These are phyloP conservation scores for Centrocercus urophasianus DNA, from an alignment of 2,113 vertebrate species.

Conservation along the genomic window DNA sequence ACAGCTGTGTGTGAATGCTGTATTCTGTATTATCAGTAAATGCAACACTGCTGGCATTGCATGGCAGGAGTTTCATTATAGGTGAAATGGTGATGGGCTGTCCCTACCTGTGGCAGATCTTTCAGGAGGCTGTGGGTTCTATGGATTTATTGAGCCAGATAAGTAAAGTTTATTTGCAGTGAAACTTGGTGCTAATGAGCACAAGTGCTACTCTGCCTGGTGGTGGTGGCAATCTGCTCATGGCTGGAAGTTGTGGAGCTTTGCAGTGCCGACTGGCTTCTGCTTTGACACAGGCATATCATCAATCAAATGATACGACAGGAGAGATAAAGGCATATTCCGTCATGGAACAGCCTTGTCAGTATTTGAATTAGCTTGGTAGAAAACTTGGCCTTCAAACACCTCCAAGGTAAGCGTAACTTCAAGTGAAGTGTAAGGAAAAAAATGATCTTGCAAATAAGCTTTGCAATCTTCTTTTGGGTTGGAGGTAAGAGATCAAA, in stretches of 20 bases:
- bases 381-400: slow-evolving; percentile 25
- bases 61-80: not conserved
- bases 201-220: not conserved
- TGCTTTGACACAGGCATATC: not conserved
- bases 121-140: not conserved
- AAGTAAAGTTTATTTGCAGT: not conserved
- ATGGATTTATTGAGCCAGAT: not conserved
- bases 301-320: not conserved
- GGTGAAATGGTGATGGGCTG: not conserved
- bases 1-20: not conserved
- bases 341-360: slow-evolving; percentile 1
- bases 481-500: not conserved
- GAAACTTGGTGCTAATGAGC: not conserved
- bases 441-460: not conserved
- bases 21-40: not conserved
- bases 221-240: fast-evolving
- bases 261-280: not conserved
- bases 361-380: slow-evolving; percentile 22
- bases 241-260: not conserved
- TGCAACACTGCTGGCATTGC: not conserved
- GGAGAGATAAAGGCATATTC: slow-evolving; percentile 10
- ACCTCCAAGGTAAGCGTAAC: slow-evolving; percentile 35
- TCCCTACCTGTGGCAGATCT: not conserved
- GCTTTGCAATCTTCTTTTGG: not conserved
- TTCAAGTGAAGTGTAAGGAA: not conserved